Conservation (phyloP, 2,797 vertebrate species). For the Melanotaenia boesemani region DNA sequence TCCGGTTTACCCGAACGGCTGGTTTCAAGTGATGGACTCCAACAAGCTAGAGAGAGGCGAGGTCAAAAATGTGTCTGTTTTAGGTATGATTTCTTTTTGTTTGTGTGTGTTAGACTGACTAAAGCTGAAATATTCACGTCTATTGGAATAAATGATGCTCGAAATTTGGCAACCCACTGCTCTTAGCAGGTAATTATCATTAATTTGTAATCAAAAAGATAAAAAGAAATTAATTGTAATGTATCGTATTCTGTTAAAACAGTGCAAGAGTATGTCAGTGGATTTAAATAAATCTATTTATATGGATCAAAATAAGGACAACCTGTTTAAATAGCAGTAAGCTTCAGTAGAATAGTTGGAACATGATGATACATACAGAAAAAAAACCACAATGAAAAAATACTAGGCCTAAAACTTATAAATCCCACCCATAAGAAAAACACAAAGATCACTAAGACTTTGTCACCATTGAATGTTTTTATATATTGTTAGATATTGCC, state of each 20-base stretch:
- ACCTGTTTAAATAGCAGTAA: background rate
- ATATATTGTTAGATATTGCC: too few relatives aligned
- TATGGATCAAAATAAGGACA: background rate
- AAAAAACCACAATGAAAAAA: too few relatives aligned
- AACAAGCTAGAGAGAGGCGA: slow-evolving; percentile 77
- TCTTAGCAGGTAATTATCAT: background rate
- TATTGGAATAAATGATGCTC: background rate
- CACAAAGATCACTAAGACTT: background rate
- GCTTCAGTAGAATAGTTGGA: background rate
- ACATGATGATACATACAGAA: too few relatives aligned
- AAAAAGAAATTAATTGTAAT: too few relatives aligned
- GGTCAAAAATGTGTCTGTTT: slow-evolving; percentile 75
- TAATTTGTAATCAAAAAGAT: too few relatives aligned
- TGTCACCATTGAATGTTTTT: background rate
- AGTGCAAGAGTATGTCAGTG: too few relatives aligned
- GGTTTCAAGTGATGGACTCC: slow-evolving; percentile 86
- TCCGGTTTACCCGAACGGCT: slow-evolving; percentile 88
- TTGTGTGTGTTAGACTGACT: background rate
- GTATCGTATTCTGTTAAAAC: too few relatives aligned
- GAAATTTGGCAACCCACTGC: background rate
- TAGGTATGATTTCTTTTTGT: slow-evolving; percentile 75
- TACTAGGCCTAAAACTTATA: too few relatives aligned
- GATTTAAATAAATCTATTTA: background rate
- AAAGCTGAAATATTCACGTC: too few relatives aligned
- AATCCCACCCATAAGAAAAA: background rate